Percentiles rank a stretch among this genome's conserved stretches.
Conservation (phyloP, 2,797 vertebrate species). For the Arnoldichthys spilopterus region DNA sequence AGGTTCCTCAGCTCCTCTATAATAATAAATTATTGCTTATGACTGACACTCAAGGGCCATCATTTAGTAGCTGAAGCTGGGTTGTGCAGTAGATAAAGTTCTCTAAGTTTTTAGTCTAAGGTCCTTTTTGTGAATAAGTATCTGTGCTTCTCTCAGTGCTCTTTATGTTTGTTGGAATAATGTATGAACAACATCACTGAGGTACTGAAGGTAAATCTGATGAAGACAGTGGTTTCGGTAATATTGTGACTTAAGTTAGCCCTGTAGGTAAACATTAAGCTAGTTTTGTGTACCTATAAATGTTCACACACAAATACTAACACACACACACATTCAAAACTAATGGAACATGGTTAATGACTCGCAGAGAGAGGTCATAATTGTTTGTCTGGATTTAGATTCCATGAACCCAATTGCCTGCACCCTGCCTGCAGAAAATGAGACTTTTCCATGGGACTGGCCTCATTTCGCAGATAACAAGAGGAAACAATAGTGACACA, state of each 20-base stretch:
- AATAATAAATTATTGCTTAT: too few relatives aligned
- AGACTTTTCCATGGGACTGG: constrained; percentile 8
- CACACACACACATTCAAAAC: background rate
- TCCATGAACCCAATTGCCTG: constrained; percentile 42
- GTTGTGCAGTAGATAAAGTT: too few relatives aligned
- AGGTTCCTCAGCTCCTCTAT: too few relatives aligned
- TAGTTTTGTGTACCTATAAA: constrained; percentile 12
- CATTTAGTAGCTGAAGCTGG: too few relatives aligned
- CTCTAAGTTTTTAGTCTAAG: too few relatives aligned
- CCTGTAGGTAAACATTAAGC: background rate
- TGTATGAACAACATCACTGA: too few relatives aligned
- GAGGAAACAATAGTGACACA: constrained; percentile 17
- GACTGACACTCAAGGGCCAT: too few relatives aligned
- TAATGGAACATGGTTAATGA: constrained; percentile 22
- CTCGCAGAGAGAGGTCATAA: constrained; percentile 29
- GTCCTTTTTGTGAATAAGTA: too few relatives aligned
- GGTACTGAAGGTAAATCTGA: too few relatives aligned
- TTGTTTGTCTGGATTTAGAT: constrained; percentile 38
- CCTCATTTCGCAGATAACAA: constrained; percentile 27
- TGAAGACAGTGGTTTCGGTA: background rate
- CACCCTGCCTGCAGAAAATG: constrained; percentile 16
- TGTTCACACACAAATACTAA: background rate
- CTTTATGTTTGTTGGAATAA: too few relatives aligned
- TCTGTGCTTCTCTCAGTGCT: too few relatives aligned
- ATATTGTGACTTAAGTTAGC: background rate